phyloP scores from a whole-genome alignment of 2,797 vertebrate genomes.

The Meda fulgida region DNA sequence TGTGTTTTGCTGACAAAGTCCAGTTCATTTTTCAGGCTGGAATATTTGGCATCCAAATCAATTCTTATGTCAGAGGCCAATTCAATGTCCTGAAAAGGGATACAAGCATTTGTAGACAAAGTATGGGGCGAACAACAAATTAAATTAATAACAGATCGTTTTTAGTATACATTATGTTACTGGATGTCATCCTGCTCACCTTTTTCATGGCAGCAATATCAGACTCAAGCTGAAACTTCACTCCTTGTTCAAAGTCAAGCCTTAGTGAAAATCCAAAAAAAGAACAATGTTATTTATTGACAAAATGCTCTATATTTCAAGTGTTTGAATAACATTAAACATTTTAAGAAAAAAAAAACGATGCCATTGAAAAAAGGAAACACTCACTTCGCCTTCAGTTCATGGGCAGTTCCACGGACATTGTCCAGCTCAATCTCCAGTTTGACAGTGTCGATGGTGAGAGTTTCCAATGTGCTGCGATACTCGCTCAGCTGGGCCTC shows the following conservation, averaged over 20 bases:
- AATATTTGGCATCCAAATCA: conserved; percentile 67
- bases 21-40: conserved; percentile 65
- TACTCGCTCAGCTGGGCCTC: conserved; percentile 70
- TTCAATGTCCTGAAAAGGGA: conserved; percentile 68
- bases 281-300: background rate
- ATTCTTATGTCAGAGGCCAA: conserved; percentile 66
- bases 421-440: conserved; percentile 74
- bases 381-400: conserved; percentile 73
- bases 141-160: background rate
- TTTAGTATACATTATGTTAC: background rate
- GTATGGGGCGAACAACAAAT: background rate
- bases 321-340: background rate
- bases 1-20: conserved; percentile 70
- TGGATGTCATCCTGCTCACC: conserved; percentile 54
- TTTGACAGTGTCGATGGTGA: conserved; percentile 71
- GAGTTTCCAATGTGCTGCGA: conserved; percentile 65
- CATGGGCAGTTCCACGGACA: conserved; percentile 70
- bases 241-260: conserved; percentile 73
- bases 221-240: conserved; percentile 72
- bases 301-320: background rate
- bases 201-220: conserved; percentile 73
- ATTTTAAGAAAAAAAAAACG: background rate
- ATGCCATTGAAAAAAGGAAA: background rate
- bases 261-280: conserved; percentile 48
- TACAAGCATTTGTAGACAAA: background rate